Percentiles rank a stretch among this genome's conserved stretches.
Conservation (phyloP, 2,797 vertebrate genomes). For the Graptemys geographica region DNA sequence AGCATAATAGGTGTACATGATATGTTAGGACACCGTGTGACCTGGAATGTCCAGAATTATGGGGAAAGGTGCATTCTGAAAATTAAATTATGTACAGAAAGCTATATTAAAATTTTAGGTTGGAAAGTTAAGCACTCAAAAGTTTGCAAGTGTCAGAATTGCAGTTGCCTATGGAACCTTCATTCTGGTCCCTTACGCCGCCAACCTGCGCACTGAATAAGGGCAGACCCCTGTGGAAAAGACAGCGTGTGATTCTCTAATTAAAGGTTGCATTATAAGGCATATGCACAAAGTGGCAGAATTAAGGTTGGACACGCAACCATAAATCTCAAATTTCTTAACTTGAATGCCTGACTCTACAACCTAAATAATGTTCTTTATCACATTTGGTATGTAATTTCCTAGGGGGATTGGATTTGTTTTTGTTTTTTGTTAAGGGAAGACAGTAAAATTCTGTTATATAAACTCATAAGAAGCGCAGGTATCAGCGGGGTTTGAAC, state of each 20-base stretch:
- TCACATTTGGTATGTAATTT: neutral
- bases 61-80: neutral
- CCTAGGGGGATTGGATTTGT: too few species aligned
- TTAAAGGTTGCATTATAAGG: neutral
- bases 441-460: neutral
- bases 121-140: neutral
- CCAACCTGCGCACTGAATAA: neutral
- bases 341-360: neutral
- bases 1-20: neutral
- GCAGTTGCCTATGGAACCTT: neutral
- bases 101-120: neutral
- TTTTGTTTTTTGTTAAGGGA: neutral
- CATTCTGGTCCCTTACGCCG: neutral
- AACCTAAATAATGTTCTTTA: neutral
- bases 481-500: neutral
- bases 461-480: neutral
- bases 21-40: rapidly evolving
- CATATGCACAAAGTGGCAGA: neutral
- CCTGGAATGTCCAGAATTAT: neutral
- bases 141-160: neutral
- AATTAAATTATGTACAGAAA: neutral
- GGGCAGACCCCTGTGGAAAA: neutral
- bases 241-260: neutral
- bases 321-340: neutral
- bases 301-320: neutral